A percentile compares a stretch with the other conserved stretches of the same genome.
phyloP scores from a whole-genome alignment of 2,888 invertebrate genomes.

The Eristalis pertinax region DNA sequence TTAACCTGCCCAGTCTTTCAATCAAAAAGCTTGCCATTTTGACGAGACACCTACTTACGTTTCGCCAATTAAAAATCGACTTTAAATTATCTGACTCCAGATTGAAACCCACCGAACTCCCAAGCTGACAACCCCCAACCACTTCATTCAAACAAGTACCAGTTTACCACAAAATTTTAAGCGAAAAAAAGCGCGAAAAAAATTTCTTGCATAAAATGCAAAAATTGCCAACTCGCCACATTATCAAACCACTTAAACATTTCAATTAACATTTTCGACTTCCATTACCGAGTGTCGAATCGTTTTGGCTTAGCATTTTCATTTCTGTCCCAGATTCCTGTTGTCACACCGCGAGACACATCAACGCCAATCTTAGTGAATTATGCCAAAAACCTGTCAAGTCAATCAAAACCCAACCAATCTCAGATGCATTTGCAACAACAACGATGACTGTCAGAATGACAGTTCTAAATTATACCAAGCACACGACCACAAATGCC shows the following conservation, averaged over 20 bases:
- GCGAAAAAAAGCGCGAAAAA: neutral
- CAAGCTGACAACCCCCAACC: neutral
- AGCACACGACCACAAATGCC: slow-evolving; percentile 26
- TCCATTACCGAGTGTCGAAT: slow-evolving; percentile 21
- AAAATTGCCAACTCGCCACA: neutral
- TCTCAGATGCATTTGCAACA: slow-evolving; percentile 16
- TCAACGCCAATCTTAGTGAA: slow-evolving; percentile 49
- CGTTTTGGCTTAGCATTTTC: slow-evolving; percentile 12
- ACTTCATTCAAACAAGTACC: neutral
- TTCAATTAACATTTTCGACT: slow-evolving; percentile 56
- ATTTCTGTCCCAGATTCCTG: slow-evolving; percentile 61
- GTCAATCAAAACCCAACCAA: slow-evolving; percentile 60
- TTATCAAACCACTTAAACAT: slow-evolving; percentile 38
- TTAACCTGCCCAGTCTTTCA: too few relatives aligned
- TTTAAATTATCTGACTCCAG: too few relatives aligned
- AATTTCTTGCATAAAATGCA: neutral
- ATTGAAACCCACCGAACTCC: too few relatives aligned
- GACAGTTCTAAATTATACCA: slow-evolving; percentile 53
- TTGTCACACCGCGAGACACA: slow-evolving; percentile 53
- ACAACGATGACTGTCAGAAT: slow-evolving; percentile 32
- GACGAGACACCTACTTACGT: too few relatives aligned
- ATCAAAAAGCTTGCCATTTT: too few relatives aligned
- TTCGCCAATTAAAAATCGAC: too few relatives aligned
- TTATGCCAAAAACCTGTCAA: slow-evolving; percentile 63
- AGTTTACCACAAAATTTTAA: neutral